phyloP scores from a whole-genome alignment of 1,140 invertebrate species.

The Drosophila neocordata region DNA sequence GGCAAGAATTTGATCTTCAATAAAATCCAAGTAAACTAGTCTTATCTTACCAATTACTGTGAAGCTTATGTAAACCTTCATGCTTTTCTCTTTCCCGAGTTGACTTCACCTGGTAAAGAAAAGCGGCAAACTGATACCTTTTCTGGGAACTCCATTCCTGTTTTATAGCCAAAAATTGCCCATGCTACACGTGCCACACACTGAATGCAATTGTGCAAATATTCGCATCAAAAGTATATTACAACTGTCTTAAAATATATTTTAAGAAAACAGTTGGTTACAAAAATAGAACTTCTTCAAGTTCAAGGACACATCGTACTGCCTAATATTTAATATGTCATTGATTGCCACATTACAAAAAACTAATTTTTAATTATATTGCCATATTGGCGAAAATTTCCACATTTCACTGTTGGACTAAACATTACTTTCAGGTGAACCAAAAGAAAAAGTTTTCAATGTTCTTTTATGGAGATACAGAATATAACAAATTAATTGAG shows the following conservation, averaged over 20 bases:
- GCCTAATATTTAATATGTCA: background rate
- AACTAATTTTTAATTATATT: no score
- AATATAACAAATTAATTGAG: no score
- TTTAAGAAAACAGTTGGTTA: background rate
- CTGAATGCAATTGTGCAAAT: background rate
- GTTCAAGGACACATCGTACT: background rate
- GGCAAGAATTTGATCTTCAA: no score
- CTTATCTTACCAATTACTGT: conserved; percentile 9
- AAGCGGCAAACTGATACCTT: conserved; percentile 32
- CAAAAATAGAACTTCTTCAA: background rate
- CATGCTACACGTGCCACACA: background rate
- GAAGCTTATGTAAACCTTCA: conserved; percentile 20
- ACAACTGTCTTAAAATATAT: background rate
- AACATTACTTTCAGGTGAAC: no score
- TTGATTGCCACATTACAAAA: background rate
- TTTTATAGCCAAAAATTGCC: conserved; percentile 24
- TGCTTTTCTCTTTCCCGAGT: background rate
- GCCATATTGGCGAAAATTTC: no score
- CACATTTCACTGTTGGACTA: no score
- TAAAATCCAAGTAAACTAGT: background rate
- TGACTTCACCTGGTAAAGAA: conserved; percentile 7
- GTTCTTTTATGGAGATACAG: no score
- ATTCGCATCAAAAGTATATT: background rate
- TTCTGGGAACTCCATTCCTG: background rate
- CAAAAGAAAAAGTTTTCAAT: no score